Percentiles rank a stretch among this genome's conserved stretches.
phyloP scores from a whole-genome alignment of 2,113 vertebrate genomes.

The Heterochromis multidens region DNA sequence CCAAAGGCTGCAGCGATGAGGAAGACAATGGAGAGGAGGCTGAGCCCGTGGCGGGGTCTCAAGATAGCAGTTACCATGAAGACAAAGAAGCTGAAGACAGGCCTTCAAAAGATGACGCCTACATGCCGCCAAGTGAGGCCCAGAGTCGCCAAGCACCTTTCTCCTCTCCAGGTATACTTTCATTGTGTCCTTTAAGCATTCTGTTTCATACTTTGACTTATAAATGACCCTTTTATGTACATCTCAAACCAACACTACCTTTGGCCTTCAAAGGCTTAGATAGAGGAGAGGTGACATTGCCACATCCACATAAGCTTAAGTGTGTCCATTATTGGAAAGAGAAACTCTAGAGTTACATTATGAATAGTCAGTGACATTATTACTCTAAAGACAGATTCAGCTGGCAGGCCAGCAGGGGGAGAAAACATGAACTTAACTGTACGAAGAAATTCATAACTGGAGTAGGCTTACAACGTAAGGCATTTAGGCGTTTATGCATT shows the following conservation, averaged over 20 bases:
- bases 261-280: slow-evolving; percentile 41
- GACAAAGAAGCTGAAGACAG: slow-evolving; percentile 81
- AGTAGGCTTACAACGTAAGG: slow-evolving; percentile 50
- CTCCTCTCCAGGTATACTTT: slow-evolving; percentile 72
- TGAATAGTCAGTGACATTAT: slow-evolving; percentile 69
- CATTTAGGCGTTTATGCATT: slow-evolving; percentile 39
- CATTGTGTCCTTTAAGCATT: not conserved
- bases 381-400: slow-evolving; percentile 62
- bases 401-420: slow-evolving; percentile 28
- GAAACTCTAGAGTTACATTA: slow-evolving; percentile 68
- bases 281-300: slow-evolving; percentile 41
- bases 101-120: slow-evolving; percentile 78
- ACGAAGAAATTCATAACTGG: slow-evolving; percentile 68
- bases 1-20: slow-evolving; percentile 94
- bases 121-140: slow-evolving; percentile 68
- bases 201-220: not conserved
- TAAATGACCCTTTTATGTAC: not conserved
- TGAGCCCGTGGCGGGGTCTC: slow-evolving; percentile 66
- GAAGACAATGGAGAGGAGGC: slow-evolving; percentile 85
- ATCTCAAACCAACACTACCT: slow-evolving; percentile 16
- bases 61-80: slow-evolving; percentile 77
- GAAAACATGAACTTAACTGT: slow-evolving; percentile 60
- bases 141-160: slow-evolving; percentile 67
- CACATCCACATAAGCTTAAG: slow-evolving; percentile 61
- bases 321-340: slow-evolving; percentile 58